Base-by-base conservation (phyloP, 1,140 invertebrate genomes). In the Drosophila leontia region DNA sequence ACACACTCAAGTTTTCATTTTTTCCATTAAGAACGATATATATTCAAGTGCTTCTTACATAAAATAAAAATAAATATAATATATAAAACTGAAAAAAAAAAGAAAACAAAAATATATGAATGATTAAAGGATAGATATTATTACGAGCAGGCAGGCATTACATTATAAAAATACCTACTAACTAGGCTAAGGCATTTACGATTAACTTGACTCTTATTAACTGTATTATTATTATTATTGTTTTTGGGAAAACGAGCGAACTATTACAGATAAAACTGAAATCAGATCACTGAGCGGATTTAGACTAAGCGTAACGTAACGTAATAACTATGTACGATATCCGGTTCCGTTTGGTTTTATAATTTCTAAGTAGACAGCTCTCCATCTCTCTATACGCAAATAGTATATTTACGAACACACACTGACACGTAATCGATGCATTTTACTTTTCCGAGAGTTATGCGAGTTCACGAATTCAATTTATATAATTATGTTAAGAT, bases 1-100 rank as follows among this genome's bases (percentile, higher is more conserved):
- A 29, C 51, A 77, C 77, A 80, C 67, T 74, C 78, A 82, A 78
- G 64, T 83, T 88, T 84, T 88, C 62, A 87, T 90, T 92, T 86
- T 91, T 80, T 55, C 53, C 76, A 83, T 91, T 92, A 92, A 77
- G 82, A 86, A 85, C 79, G 81, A 91, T 92, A 92, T 92, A 92
- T 92, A 92, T 92, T 92, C 91, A 92, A 92, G 91, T 92, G 91
- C 91, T 92, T 92, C 91, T 92, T 92, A 92, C 80, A 91, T 91
- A 92, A 92, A 90, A 82, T 82, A 86, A 91, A 88, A 57, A 75
- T 50, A 75, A 61, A 76, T 67, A 67, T 45, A 74, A 75, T 78
- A 82, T 65, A 68, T 63, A 29, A 64, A 64, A 61, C 61, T 34
- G 51, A 55, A 37, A 55, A 77, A 48, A 2, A 50, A 9, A 1